phyloP scores from a whole-genome alignment of 2,797 vertebrate species.

The Varecia variegata region DNA sequence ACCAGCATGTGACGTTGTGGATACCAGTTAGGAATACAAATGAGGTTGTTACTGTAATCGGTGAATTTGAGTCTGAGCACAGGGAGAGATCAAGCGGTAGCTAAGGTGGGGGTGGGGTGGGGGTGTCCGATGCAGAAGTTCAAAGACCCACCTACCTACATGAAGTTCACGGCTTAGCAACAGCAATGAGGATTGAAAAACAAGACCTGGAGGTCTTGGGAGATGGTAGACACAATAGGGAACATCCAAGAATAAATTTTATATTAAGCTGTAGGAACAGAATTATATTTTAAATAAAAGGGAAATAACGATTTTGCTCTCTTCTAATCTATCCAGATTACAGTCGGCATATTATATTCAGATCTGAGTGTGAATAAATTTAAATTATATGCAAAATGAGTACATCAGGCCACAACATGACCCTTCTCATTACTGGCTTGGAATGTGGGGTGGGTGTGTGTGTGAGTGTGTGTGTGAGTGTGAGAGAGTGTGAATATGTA shows the following conservation, averaged over 20 bases:
- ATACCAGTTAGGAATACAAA: not conserved
- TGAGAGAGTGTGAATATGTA: not conserved
- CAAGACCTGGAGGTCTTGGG: not conserved
- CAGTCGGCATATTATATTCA: not conserved
- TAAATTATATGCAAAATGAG: not conserved
- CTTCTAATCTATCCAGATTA: not conserved
- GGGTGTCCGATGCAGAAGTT: not conserved
- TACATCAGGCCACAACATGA: not conserved
- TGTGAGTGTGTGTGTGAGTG: rapidly evolving
- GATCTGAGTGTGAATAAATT: not conserved
- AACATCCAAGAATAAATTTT: not conserved
- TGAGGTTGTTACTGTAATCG: not conserved
- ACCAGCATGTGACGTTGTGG: not conserved
- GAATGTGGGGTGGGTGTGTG: not conserved
- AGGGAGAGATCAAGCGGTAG: not conserved
- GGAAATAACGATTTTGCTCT: not conserved
- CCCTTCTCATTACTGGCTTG: not conserved
- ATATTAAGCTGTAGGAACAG: not conserved
- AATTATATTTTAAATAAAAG: not conserved
- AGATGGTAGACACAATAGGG: not conserved
- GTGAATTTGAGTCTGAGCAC: not conserved
- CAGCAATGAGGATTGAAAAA: not conserved
- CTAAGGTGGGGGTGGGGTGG: not conserved
- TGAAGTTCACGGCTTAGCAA: not conserved
- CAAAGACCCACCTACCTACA: not conserved